phyloP scores from a whole-genome alignment of 2,113 vertebrate genomes.

The Haliaeetus leucogaster region DNA sequence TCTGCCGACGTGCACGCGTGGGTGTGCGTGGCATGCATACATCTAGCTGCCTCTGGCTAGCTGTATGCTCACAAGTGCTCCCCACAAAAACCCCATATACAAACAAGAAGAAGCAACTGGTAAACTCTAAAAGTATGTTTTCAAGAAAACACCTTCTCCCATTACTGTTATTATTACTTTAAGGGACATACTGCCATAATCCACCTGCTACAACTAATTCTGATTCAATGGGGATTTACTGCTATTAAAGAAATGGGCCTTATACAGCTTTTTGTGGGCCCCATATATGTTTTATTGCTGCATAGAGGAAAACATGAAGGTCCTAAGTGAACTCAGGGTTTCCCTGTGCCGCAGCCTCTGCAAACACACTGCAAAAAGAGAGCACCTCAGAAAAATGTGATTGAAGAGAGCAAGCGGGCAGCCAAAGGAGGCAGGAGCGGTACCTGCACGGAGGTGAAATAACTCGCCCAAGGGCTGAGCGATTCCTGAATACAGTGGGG shows the following conservation, averaged over 20 bases:
- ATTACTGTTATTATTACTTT: neutral
- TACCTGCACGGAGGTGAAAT: neutral
- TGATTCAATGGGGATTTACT: neutral
- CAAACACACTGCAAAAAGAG: neutral
- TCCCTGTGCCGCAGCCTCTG: neutral
- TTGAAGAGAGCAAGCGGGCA: neutral
- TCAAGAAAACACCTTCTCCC: neutral
- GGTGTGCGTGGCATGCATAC: fast-evolving
- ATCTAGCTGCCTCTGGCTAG: neutral
- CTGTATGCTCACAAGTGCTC: neutral
- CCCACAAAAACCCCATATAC: neutral
- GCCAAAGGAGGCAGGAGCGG: neutral
- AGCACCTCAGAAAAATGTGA: neutral
- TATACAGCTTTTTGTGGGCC: neutral
- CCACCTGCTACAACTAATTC: neutral
- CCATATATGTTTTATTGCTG: neutral
- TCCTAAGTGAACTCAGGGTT: neutral
- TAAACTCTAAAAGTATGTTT: neutral
- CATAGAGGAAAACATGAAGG: neutral
- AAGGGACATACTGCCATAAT: neutral
- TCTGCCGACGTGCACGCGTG: fast-evolving
- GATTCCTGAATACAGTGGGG: fast-evolving
- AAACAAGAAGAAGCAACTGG: neutral
- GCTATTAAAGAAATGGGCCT: neutral
- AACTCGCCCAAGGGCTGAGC: neutral